Conservation (phyloP, 2,888 invertebrate genomes). For the Heliconius sara region DNA sequence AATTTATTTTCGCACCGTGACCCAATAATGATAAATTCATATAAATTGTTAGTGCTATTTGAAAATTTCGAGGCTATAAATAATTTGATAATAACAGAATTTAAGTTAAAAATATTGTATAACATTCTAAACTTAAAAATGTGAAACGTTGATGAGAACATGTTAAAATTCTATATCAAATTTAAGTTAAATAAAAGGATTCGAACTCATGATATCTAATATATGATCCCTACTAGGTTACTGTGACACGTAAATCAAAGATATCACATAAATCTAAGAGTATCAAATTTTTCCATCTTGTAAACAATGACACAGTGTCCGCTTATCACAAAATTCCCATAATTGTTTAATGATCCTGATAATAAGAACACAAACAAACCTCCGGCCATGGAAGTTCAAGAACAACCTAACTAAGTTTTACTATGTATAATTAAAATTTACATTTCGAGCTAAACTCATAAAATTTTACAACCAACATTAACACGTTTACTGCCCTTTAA, state of each 20-base stretch:
- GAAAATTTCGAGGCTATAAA: constrained; percentile 3
- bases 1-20: not conserved
- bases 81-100: not conserved
- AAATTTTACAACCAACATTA: constrained; percentile 66
- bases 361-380: constrained; percentile 53
- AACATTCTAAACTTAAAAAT: too few relatives aligned
- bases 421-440: constrained; percentile 64
- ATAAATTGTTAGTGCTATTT: not conserved
- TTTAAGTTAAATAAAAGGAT: not conserved
- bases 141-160: not conserved
- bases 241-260: not conserved
- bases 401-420: constrained; percentile 54
- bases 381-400: constrained; percentile 58
- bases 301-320: constrained; percentile 10
- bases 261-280: not conserved
- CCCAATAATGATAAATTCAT: not conserved
- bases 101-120: too few relatives aligned
- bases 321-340: constrained; percentile 49
- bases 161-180: not conserved
- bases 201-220: not conserved
- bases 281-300: constrained; percentile 11
- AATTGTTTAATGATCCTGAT: constrained; percentile 48
- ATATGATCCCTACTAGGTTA: not conserved
- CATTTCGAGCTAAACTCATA: constrained; percentile 69
- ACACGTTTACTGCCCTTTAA: constrained; percentile 70